phyloP scores from a whole-genome alignment of 2,797 vertebrate genomes.

The Etheostoma nigrum region DNA sequence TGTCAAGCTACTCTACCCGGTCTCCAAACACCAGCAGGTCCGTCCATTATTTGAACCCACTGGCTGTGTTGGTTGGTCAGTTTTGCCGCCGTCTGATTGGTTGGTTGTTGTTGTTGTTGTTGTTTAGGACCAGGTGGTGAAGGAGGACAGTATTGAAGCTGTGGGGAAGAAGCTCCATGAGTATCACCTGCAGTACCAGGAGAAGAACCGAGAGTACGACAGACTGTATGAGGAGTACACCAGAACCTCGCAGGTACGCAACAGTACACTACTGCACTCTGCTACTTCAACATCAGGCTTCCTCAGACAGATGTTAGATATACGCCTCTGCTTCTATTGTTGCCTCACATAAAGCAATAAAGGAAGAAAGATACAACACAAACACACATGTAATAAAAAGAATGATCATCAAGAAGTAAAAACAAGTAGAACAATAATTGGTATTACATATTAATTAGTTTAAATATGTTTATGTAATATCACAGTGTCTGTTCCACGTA shows the following conservation, averaged over 20 bases:
- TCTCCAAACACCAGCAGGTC: slow-evolving; percentile 98
- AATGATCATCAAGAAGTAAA: too few relatives aligned
- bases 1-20: slow-evolving; percentile 95
- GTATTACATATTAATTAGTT: too few relatives aligned
- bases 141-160: slow-evolving; percentile 98
- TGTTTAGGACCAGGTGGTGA: slow-evolving; percentile 95
- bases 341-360: too few relatives aligned
- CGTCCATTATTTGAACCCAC: neutral
- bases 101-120: neutral
- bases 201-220: slow-evolving; percentile 98
- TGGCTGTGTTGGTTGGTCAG: rapidly evolving
- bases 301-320: too few relatives aligned
- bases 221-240: slow-evolving; percentile 98
- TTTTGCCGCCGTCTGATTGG: neutral
- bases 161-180: slow-evolving; percentile 99
- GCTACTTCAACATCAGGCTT: too few relatives aligned
- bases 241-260: slow-evolving; percentile 93
- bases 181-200: slow-evolving; percentile 97
- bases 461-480: too few relatives aligned
- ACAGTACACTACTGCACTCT: neutral
- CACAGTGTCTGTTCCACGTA: too few relatives aligned
- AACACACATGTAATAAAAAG: too few relatives aligned
- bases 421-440: too few relatives aligned
- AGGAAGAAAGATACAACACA: too few relatives aligned
- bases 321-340: too few relatives aligned